phyloP scores from a whole-genome alignment of 2,797 vertebrate genomes.

The Lepidocolaptes lacrymiger region DNA sequence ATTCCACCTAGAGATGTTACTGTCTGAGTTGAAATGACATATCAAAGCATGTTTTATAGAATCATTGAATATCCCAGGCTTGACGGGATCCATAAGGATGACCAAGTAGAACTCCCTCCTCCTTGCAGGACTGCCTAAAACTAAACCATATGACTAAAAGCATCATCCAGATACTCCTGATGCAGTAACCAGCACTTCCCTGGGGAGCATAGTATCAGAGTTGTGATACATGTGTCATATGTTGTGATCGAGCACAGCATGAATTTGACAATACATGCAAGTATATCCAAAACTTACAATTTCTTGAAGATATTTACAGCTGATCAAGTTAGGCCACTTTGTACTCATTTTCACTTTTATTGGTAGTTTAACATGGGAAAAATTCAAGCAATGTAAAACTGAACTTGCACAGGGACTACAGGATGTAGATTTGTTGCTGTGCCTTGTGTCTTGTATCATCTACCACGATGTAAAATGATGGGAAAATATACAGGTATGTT shows the following conservation, averaged over 20 bases:
- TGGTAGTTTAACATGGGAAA: background rate
- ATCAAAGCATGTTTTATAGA: background rate
- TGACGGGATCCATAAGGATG: background rate
- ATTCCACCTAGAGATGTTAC: background rate
- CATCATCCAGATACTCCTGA: background rate
- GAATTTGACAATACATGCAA: background rate
- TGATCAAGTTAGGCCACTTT: background rate
- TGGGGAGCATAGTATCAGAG: background rate
- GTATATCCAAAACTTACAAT: background rate
- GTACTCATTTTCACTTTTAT: background rate
- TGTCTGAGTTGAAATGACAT: background rate
- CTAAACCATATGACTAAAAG: background rate
- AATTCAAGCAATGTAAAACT: background rate
- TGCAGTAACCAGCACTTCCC: background rate
- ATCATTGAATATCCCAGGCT: background rate
- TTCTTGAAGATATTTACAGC: background rate
- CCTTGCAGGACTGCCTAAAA: background rate
- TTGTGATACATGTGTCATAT: background rate
- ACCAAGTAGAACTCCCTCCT: background rate
- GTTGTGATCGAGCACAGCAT: background rate
- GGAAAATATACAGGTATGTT: background rate
- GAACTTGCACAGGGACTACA: background rate
- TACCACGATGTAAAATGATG: background rate
- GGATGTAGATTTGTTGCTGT: background rate
- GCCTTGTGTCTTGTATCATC: background rate